Base-by-base conservation (phyloP, 2,113 vertebrate genomes). In the Urocynchramus pylzowi region DNA sequence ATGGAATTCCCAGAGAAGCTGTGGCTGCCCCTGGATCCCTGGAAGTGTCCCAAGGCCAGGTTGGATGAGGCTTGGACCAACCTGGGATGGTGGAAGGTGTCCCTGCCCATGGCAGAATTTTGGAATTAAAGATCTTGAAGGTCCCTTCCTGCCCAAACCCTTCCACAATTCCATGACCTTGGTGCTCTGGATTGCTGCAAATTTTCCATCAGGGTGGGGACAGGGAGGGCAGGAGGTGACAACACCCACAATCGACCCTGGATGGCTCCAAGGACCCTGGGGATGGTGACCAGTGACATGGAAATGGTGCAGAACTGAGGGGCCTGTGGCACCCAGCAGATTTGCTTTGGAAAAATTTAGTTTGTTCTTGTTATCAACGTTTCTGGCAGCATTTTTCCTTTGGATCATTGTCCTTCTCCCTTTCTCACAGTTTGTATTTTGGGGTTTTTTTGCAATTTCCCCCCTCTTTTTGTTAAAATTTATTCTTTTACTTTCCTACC, bases 381-480 rank as follows among this genome's bases (percentile, higher is more conserved):
- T 45, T 78, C 26, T 13, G 17, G 64, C 28, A 13, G 8, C 6
- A 4, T 47, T 78, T 61, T 70, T 8, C 30, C 30, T 39, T 70
- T 41, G 11, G 8, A 17, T 49, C 30, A 2, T 26, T 12, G 9
- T 14, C 16, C 24, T 13, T 47, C 16, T 26, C 16, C 5, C 3
- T 70, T 61, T 53, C 5, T 7, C 28, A 10, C 21, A 10, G 5
- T 12, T 79, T 26, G 3, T 6, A 3, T 54, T 56, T 35, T 1
- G 0, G 6, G 13, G 30, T 59, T 59, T 15, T 56, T 63, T 31
- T 8, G 7, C 42, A 11, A 3, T 71, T 56, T 24, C 1, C 2
- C 22, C 10, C 4, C 3, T 10, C 3, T 35, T 70, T 35, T 47
- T 31, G 11, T 19, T 39, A 47, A 28, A 79, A 35, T 26, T 5